Conservation (phyloP, 2,888 invertebrate species). For the Leptarthrus brevirostris region DNA sequence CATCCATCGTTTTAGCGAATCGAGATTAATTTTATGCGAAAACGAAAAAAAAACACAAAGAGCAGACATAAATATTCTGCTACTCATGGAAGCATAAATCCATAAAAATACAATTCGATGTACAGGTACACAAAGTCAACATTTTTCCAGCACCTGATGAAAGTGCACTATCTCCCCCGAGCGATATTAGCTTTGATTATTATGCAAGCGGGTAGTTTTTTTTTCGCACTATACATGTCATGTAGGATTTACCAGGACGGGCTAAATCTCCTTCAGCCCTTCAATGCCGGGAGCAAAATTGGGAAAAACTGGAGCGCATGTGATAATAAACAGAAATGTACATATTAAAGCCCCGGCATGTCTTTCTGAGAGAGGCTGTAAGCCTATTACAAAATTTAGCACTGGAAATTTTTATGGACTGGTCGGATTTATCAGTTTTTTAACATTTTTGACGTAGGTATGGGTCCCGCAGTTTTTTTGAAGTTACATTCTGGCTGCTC, state of each 20-base stretch:
- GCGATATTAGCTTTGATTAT: slow-evolving; percentile 35
- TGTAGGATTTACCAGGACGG: slow-evolving; percentile 1
- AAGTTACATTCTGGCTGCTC: neutral
- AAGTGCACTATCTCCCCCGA: neutral
- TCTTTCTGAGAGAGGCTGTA: slow-evolving; percentile 3
- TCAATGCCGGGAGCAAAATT: neutral
- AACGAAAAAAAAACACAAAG: too few species aligned
- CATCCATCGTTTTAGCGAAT: too few species aligned
- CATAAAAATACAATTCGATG: slow-evolving; percentile 13
- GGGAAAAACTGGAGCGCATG: slow-evolving; percentile 24
- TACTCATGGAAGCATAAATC: slow-evolving; percentile 19
- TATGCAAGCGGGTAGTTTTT: slow-evolving; percentile 14
- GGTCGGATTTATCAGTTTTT: slow-evolving; percentile 23
- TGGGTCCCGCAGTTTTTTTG: neutral
- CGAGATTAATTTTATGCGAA: neutral
- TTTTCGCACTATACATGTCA: slow-evolving; percentile 10
- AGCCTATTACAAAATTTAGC: slow-evolving; percentile 35
- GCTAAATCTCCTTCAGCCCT: slow-evolving; percentile 4
- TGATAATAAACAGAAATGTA: slow-evolving; percentile 20
- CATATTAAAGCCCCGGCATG: slow-evolving; percentile 5
- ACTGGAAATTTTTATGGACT: slow-evolving; percentile 30
- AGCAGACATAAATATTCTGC: slow-evolving; percentile 16
- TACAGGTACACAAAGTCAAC: slow-evolving; percentile 17
- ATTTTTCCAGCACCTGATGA: slow-evolving; percentile 32
- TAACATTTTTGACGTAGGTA: slow-evolving; percentile 16